Evolutionary conservation across 1,140 invertebrate species (phyloP), one percentile per base, ranked within the genome.

Genomic region (Daktulosphaira vitifoliae): DNA sequence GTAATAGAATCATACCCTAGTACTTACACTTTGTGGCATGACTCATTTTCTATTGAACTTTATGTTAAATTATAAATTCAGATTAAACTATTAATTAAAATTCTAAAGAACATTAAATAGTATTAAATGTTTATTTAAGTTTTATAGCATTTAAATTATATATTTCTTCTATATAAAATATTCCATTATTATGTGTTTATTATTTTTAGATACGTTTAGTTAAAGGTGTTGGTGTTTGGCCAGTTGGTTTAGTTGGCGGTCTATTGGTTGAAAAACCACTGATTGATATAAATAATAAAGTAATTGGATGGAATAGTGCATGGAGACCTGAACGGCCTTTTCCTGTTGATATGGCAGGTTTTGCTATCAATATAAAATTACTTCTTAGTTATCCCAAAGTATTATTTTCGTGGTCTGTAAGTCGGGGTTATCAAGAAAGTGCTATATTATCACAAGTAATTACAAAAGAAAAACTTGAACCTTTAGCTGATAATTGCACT

Each of bases 331-430:
- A 92, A 66, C 78, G 96, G 69, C 85, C 87, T 0, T 99, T 98
- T 79, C 92, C 96, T 4, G 85, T 96, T 25, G 97, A 99, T 72
- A 99, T 99, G 96, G 96, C 96, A 2, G 95, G 92, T 1, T 99
- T 99, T 78, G 94, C 92, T 15, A 86, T 99, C 13, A 95, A 93
- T 76, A 73, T 96, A 2, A 80, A 84, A 18, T 76, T 95, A 11
- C 79, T 98, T 20, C 75, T 90, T 2, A 78, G 84, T 2, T 81
- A 87, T 73, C 84, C 87, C 5, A 78, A 89, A 44, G 69, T 69
- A 0, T 75, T 80, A 65, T 97, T 98, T 76, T 88, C 86, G 1
- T 88, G 87, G 69, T 82, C 86, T 66, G 85, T 92, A 46, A 82
- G 87, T 71, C 82, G 88, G 69, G 95, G 94, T 7, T 91, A 87